These are phyloP conservation scores for Phocoena phocoena DNA, from an alignment of 2,113 vertebrate species.

Conservation along the genomic window DNA sequence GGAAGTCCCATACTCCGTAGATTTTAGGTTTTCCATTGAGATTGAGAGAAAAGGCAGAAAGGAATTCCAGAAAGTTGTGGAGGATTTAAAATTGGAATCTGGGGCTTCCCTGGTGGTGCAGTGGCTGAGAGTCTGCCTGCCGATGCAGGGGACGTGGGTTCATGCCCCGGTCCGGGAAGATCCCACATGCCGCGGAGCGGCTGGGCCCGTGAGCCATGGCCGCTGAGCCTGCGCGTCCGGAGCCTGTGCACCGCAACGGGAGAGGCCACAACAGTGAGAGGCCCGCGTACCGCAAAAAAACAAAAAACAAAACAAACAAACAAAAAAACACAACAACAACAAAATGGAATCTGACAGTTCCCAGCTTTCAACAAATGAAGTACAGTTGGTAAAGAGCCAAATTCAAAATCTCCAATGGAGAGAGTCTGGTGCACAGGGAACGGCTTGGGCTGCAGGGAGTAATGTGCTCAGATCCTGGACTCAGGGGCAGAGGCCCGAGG, in stretches of 20 bases:
- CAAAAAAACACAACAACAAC: no score
- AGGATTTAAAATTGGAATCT: background rate
- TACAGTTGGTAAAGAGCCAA: background rate
- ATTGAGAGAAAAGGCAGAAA: background rate
- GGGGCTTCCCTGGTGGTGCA: background rate
- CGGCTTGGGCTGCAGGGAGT: background rate
- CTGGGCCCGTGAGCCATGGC: no score
- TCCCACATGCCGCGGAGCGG: no score
- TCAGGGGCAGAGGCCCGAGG: background rate
- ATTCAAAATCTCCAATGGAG: background rate
- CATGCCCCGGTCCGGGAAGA: no score
- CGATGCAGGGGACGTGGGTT: no score
- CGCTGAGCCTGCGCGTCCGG: no score
- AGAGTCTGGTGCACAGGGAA: background rate
- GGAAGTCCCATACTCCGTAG: background rate
- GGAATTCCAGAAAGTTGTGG: background rate
- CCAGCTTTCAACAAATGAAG: background rate
- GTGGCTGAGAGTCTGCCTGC: no score
- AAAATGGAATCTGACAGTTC: background rate
- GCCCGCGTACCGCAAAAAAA: no score
- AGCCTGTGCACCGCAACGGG: no score
- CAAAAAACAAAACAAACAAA: no score
- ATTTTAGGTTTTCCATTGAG: background rate
- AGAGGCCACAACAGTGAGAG: no score
- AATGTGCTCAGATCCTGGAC: background rate